Evolutionary conservation across 2,797 vertebrate genomes (phyloP).

Genomic region (Schizopygopsis malacanthus): DNA sequence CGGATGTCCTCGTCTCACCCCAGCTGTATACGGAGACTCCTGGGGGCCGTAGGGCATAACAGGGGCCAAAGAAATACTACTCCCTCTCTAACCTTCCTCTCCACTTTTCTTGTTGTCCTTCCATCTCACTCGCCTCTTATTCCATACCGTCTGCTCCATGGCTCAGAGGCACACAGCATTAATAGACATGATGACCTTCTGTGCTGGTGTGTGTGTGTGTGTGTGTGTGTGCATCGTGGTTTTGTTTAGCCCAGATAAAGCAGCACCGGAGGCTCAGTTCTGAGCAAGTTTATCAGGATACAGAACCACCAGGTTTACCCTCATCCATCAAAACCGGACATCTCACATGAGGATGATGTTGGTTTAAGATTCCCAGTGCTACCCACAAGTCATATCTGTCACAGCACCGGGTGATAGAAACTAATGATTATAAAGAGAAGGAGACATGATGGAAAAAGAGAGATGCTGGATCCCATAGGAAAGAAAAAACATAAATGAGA

Average conservation of each 20-base stretch:
- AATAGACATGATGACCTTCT: constrained; percentile 48
- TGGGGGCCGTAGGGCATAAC: constrained; percentile 2
- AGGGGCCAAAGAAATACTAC: constrained; percentile 38
- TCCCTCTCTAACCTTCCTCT: constrained; percentile 6
- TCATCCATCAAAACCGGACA: constrained; percentile 54
- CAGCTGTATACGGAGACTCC: background rate
- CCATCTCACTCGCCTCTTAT: background rate
- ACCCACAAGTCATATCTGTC: constrained; percentile 42
- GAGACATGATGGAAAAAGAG: background rate
- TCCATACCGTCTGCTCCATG: constrained; percentile 5
- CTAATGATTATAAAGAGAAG: constrained; percentile 40
- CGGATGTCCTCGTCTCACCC: constrained; percentile 20
- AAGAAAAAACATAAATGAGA: background rate
- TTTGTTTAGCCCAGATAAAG: constrained; percentile 39
- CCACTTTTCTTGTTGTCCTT: constrained; percentile 19
- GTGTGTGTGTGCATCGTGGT: background rate
- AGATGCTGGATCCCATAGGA: background rate
- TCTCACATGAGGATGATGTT: constrained; percentile 41
- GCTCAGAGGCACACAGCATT: constrained; percentile 40
- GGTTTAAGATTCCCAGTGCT: constrained; percentile 34
- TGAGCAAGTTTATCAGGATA: constrained; percentile 47
- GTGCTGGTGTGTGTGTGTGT: background rate
- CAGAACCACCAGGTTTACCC: constrained; percentile 29
- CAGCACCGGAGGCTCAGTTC: constrained; percentile 13
- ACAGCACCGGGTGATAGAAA: constrained; percentile 20